These are phyloP conservation scores for Oryzias woworae DNA, from an alignment of 2,113 vertebrate genomes.

Conservation along the genomic window DNA sequence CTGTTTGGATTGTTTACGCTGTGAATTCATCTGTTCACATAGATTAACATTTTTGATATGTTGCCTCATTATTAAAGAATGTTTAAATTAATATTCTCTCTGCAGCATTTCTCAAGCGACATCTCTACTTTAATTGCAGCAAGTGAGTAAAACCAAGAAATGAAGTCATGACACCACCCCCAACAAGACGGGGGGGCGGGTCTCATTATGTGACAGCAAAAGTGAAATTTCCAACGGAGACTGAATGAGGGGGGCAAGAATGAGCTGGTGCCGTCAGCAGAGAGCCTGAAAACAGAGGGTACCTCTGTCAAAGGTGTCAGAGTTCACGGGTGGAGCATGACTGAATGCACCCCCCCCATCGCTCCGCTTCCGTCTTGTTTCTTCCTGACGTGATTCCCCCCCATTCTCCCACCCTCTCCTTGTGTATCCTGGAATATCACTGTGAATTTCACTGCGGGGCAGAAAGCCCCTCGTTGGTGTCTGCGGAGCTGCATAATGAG, in stretches of 20 bases:
- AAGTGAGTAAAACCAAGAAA: constrained; percentile 24
- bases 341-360: constrained; percentile 58
- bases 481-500: constrained; percentile 77
- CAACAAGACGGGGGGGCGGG: constrained; percentile 35
- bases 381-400: constrained; percentile 26
- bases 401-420: constrained; percentile 25
- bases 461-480: constrained; percentile 75
- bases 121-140: constrained; percentile 25
- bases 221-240: constrained; percentile 60
- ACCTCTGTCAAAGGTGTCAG: constrained; percentile 77
- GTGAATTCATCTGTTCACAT: too few species aligned
- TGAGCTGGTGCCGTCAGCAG: constrained; percentile 60
- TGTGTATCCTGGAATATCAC: constrained; percentile 63
- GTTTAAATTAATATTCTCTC: not conserved
- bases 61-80: too few species aligned
- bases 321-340: constrained; percentile 72
- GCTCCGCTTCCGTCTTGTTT: constrained; percentile 52
- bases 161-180: constrained; percentile 19
- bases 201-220: constrained; percentile 61
- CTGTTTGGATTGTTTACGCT: too few species aligned
- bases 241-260: constrained; percentile 53
- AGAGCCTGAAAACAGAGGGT: constrained; percentile 70
- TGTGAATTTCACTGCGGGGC: constrained; percentile 69
- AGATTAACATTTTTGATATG: too few species aligned
- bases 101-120: constrained; percentile 17